phyloP scores from a whole-genome alignment of 2,797 vertebrate genomes.

The Pseudomugil gertrudae region DNA sequence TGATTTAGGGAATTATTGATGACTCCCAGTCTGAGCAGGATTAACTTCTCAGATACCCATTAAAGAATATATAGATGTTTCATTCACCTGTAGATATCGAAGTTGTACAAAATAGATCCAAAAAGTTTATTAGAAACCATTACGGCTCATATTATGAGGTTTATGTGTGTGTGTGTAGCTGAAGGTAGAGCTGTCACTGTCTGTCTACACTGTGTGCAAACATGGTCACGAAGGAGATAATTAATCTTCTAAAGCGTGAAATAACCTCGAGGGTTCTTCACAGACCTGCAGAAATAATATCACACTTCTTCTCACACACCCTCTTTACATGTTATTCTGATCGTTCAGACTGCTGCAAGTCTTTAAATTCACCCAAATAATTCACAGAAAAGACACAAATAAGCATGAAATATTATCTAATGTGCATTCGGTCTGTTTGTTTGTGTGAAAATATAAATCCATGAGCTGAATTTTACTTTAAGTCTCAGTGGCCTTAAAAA shows the following conservation, averaged over 20 bases:
- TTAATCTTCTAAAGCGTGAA: slow-evolving; percentile 42
- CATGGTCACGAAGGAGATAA: slow-evolving; percentile 33
- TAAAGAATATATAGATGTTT: slow-evolving; percentile 8
- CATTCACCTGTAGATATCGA: slow-evolving; percentile 10
- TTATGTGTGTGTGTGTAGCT: neutral
- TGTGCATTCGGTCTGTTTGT: neutral
- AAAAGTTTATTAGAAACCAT: neutral
- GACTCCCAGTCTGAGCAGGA: too few species aligned
- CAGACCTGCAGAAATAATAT: slow-evolving; percentile 25
- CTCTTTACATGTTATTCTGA: neutral
- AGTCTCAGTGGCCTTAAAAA: too few species aligned
- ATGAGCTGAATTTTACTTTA: slow-evolving; percentile 5
- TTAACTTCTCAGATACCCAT: neutral
- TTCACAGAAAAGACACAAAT: neutral
- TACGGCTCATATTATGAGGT: slow-evolving; percentile 3
- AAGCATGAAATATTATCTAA: neutral
- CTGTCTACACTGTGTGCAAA: slow-evolving; percentile 33
- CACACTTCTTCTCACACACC: neutral
- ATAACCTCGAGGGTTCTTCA: slow-evolving; percentile 48
- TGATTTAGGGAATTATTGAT: too few species aligned
- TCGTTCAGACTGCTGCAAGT: neutral
- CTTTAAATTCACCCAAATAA: slow-evolving; percentile 24
- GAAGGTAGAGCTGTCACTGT: neutral
- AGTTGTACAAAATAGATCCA: neutral
- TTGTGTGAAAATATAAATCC: slow-evolving; percentile 8